Evolutionary conservation across 2,888 invertebrate genomes (phyloP), one percentile per base, ranked within the genome.

Genomic region (Cephus sareptanus): DNA sequence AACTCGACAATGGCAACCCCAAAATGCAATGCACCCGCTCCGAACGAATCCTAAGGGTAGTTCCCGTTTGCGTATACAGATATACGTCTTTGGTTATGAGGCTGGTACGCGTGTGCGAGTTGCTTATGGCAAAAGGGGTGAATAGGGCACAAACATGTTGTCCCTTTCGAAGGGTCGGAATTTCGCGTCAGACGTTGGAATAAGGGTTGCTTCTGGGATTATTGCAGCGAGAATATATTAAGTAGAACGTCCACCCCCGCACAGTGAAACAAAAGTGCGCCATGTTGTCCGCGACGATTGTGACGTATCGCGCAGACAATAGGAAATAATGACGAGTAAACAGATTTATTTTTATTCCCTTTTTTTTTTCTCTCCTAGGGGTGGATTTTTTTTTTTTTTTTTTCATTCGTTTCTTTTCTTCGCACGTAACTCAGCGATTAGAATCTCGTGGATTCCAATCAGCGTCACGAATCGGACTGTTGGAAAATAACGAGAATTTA

Each of bases 141-240:
- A 82, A 80, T 23, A 56, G 80, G 84, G 82, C 86, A 85, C 87
- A 87, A 89, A 89, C 88, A 89, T 86, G 87, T 89, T 87, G 85
- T 87, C 79, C 30, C 71, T 71, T 3, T 71, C 15, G 31, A 31
- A 31, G 71, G 71, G 71, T 31, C 11, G 71, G 40, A 23, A 56
- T 6, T 9, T 56, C 40, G 40, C 15, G 23, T 56, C 40, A 9
- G 40, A 56, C 23, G 23, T 23, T 56, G 15, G 9, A 56, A 56
- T 56, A 56, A 56, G 40, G 40, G 40, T 56, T 56, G 40, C 40
- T 56, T 23, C 40, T 56, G 40, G 40, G 40, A 56, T 56, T 56
- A 56, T 56, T 56, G 15, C 40, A 23, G 40, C 9, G 23, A 15
- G 40, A 56, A 56, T 56, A 23, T 56, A 56, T 56, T 23, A 56